Conservation (phyloP, 2,113 vertebrate species). For the Dicentrarchus labrax region DNA sequence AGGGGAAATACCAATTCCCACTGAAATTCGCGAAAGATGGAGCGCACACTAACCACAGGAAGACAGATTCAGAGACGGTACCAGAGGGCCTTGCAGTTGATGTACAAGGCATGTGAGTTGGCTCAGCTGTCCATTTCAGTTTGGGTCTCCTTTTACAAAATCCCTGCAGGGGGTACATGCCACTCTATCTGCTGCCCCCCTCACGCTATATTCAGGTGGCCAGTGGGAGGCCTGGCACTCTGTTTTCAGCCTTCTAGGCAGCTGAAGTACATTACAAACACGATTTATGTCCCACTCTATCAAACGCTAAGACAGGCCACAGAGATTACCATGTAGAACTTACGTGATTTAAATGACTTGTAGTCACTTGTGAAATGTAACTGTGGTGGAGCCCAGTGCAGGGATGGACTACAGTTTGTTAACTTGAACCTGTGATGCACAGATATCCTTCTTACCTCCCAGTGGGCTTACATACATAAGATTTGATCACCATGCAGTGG, state of each 20-base stretch:
- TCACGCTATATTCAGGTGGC: constrained; percentile 40
- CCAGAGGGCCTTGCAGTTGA: constrained; percentile 25
- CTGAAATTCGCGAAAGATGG: background rate
- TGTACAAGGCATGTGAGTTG: constrained; percentile 47
- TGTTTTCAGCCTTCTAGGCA: constrained; percentile 46
- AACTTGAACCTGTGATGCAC: constrained; percentile 12
- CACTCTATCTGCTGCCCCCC: constrained; percentile 23
- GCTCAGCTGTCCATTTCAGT: constrained; percentile 69
- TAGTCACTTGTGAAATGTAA: constrained; percentile 3
- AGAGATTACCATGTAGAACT: constrained; percentile 41
- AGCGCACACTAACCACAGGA: constrained; percentile 15
- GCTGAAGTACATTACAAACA: constrained; percentile 46
- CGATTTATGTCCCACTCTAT: constrained; percentile 60
- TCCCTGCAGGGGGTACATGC: constrained; percentile 61
- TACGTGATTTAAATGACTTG: constrained; percentile 45
- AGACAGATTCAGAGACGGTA: constrained; percentile 46
- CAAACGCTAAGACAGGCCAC: constrained; percentile 42
- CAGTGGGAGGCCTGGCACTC: constrained; percentile 43
- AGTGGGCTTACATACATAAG: background rate
- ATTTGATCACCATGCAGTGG: constrained; percentile 3
- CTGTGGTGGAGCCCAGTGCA: background rate
- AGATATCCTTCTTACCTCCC: constrained; percentile 2
- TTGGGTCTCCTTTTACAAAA: constrained; percentile 71
- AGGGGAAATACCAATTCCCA: background rate
- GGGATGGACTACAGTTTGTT: constrained; percentile 1